Evolutionary conservation across 2,797 vertebrate species (phyloP), one percentile per base, ranked within the genome.

Genomic region (Enteromius treurensis): DNA sequence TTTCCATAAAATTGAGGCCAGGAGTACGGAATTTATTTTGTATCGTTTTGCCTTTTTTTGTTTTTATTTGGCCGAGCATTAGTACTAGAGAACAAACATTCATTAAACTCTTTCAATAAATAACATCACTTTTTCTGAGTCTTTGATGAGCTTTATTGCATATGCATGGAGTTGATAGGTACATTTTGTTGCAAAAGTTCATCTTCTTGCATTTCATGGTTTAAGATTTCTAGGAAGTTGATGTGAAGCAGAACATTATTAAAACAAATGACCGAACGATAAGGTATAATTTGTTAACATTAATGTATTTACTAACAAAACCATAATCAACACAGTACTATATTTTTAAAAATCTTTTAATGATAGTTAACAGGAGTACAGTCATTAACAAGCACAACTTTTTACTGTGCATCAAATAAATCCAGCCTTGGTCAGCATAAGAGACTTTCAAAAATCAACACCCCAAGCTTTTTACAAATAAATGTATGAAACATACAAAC

Each of bases 101-200:
- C 90, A 95, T 93, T 93, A 93, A 93, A 70, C 90, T 70, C 89
- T 93, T 93, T 92, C 92, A 95, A 93, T 93, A 92, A 92, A 90
- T 84, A 71, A 37, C 3, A 26, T 23, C 45, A 19, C 53, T 67
- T 85, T 65, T 83, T 76, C 40, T 19, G 45, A 60, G 81, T 84
- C 51, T 83, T 60, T 74, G 78, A 29, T 82, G 26, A 83, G 13
- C 17, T 67, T 58, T 23, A 19, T 42, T 86, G 14, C 15, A 40
- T 58, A 11, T 21, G 40, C 40, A 42, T 10, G 40, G 40, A 53
- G 40, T 26, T 4, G 11, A 17, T 5, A 17, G 13, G 6, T 13
- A 15, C 9, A 2, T 45, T 40, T 53, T n/a, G 60, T 34, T 10
- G 47, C 9, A 58, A 9, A 21, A 75, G 5, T 19, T 13, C 11